These are phyloP conservation scores for Melospiza melodia DNA, from an alignment of 2,113 vertebrate genomes.

Conservation along the genomic window DNA sequence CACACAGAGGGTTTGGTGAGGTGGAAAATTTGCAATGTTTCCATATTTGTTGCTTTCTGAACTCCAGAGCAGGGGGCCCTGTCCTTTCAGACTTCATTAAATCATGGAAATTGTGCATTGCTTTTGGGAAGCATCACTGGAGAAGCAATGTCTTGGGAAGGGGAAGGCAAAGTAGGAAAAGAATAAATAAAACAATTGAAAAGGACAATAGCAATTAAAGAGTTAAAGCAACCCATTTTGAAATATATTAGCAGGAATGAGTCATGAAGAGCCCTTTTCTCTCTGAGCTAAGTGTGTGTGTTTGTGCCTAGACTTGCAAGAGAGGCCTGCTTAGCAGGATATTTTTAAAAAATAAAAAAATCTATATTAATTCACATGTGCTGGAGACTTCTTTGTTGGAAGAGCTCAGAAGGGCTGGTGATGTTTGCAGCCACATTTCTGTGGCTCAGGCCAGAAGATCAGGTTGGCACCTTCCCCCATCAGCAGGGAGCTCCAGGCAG, in stretches of 20 bases:
- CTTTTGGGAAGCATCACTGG: neutral
- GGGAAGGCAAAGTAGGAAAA: neutral
- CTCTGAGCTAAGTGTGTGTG: neutral
- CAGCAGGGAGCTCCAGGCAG: neutral
- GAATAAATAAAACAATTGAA: neutral
- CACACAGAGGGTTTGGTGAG: neutral
- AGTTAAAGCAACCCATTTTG: neutral
- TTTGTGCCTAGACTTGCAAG: neutral
- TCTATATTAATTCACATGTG: neutral
- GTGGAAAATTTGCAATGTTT: neutral
- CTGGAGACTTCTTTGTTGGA: neutral
- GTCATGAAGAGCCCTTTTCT: neutral
- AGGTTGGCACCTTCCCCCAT: neutral
- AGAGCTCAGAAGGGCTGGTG: neutral
- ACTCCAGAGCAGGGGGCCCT: neutral
- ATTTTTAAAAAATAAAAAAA: neutral
- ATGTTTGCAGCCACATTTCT: neutral
- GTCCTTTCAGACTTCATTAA: neutral
- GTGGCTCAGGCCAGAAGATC: neutral
- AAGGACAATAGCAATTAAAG: neutral
- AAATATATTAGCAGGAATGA: neutral
- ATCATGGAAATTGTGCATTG: neutral
- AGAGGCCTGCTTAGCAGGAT: neutral
- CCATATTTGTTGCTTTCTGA: neutral
- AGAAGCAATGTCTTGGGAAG: neutral